Conservation (phyloP, 2,113 vertebrate genomes). For the Eubucco bourcierii region DNA sequence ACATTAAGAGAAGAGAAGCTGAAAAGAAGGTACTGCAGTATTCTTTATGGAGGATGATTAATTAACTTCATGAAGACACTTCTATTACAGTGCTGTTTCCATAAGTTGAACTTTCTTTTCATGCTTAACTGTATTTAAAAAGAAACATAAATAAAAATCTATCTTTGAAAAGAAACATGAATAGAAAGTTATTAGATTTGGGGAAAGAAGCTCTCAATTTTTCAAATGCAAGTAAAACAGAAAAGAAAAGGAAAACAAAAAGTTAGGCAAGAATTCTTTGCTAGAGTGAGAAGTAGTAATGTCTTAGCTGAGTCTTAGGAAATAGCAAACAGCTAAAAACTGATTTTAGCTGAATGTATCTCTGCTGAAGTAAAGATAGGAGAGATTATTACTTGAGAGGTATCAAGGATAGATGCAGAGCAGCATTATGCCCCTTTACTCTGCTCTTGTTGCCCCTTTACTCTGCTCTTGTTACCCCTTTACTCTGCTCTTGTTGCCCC, state of each 20-base stretch:
- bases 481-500: no score
- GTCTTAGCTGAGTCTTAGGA: not conserved
- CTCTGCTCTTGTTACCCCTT: no score
- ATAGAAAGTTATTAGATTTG: not conserved
- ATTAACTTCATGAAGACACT: not conserved
- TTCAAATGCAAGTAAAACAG: not conserved
- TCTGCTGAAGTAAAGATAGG: not conserved
- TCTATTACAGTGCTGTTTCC: not conserved
- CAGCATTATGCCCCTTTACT: no score
- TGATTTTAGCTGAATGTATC: not conserved
- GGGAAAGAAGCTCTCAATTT: not conserved
- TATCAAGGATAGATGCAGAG: not conserved
- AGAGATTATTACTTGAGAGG: not conserved
- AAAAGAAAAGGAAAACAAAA: not conserved
- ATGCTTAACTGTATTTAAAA: not conserved
- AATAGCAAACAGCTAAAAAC: not conserved
- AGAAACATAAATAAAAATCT: no score
- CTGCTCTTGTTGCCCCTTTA: no score
- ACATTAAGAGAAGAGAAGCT: constrained; percentile 76
- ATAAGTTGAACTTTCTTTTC: not conserved
- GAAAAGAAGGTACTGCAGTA: constrained; percentile 75
- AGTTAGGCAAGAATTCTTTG: not conserved
- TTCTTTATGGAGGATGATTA: not conserved
- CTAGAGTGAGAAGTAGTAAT: not conserved
- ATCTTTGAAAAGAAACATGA: no score